Evolutionary conservation across 1,140 invertebrate genomes (phyloP), one percentile per base, ranked within the genome.

Genomic region (Adelges cooleyi): DNA sequence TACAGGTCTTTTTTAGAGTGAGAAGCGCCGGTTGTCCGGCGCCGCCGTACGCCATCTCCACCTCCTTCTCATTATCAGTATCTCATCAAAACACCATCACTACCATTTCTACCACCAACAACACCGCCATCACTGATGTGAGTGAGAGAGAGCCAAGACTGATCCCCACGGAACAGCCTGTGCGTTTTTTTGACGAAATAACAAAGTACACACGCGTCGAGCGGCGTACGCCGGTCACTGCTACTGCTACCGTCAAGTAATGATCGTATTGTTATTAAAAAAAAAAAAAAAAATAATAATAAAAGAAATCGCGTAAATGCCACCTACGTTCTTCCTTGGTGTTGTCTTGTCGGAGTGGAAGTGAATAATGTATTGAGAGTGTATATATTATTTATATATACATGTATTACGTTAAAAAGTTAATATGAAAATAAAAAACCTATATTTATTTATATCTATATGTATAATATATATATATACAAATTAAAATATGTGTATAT

Each of bases 1-100:
- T 92, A 90, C 80, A 79, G 88, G 73, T 86, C 82, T 67, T 85
- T 81, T 72, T 78, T 80, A 70, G 69, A 71, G 36, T 70, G 67
- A 48, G 27, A 54, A 54, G 46, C 49, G 42, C 29, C 27, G 52
- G 42, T 36, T 42, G 46, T 22, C 33, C 56, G 65, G 40, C 53
- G 27, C 42, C n/a, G 27, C 22, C 50, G 33, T 18, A 66, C 49
- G 65, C 65, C 56, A 46, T 25, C 56, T n/a, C 56, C 54, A 25
- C 48, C 5, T 62, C 42, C 42, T 48, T 48, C 56, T 48, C 42
- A 48, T 62, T 17, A 10, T 33, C 56, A 62, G 42, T 62, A 48
- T 62, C 56, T 62, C 56, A 59, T 59, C 22, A 62, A 27, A 62
- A 62, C 42, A 48, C 56, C 56, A 33, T 33, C 56, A 62, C 56